These are phyloP conservation scores for Arnoldichthys spilopterus DNA, from an alignment of 2,797 vertebrate genomes.

Conservation along the genomic window DNA sequence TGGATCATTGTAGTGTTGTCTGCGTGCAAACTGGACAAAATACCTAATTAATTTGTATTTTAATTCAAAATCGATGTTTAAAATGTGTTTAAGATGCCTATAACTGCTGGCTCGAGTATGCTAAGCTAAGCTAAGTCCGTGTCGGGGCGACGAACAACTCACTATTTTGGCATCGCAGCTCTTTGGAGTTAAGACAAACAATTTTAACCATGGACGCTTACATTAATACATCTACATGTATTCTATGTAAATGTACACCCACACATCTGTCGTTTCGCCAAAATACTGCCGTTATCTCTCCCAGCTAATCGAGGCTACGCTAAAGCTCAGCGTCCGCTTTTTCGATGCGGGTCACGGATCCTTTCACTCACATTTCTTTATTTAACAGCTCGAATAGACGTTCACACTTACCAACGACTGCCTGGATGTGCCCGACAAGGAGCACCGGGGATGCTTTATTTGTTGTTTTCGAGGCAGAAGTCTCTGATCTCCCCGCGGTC, in stretches of 20 bases:
- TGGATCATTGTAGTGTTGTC: too few species aligned
- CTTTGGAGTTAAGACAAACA: too few species aligned
- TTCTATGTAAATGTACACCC: too few species aligned
- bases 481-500: conserved; percentile 19
- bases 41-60: too few species aligned
- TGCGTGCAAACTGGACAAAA: too few species aligned
- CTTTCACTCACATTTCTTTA: not conserved
- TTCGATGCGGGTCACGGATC: not conserved
- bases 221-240: too few species aligned
- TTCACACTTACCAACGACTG: not conserved
- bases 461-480: not conserved
- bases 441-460: not conserved
- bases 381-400: not conserved
- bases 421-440: not conserved
- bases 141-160: not conserved
- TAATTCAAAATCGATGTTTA: too few species aligned
- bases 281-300: not conserved
- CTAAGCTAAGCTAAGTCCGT: not conserved
- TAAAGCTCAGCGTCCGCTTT: not conserved
- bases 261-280: too few species aligned
- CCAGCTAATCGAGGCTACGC: not conserved
- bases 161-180: not conserved
- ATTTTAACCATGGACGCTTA: too few species aligned
- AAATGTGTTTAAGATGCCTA: not conserved
- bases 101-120: not conserved